phyloP scores from a whole-genome alignment of 2,113 vertebrate species.

The Indicator maculatus region DNA sequence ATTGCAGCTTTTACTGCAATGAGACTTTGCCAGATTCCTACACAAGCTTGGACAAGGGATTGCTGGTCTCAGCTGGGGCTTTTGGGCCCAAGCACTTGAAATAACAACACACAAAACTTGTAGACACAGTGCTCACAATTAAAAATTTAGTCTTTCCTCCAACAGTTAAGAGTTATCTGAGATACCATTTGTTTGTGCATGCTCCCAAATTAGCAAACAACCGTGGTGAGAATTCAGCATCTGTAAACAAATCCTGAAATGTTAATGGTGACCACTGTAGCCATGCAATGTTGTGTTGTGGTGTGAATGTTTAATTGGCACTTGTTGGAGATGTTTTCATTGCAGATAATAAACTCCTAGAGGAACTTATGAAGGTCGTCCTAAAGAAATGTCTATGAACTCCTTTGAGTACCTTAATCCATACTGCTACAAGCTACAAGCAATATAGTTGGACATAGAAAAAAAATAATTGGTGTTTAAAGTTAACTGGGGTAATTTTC shows the following conservation, averaged over 20 bases:
- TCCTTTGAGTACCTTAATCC: neutral
- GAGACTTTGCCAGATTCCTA: neutral
- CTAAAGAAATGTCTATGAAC: neutral
- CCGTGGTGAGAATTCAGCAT: neutral
- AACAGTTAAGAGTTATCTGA: neutral
- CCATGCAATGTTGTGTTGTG: neutral
- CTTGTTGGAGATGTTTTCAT: neutral
- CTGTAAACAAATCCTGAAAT: neutral
- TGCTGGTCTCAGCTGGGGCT: neutral
- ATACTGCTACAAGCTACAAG: neutral
- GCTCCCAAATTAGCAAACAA: neutral
- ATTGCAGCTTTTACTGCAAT: neutral
- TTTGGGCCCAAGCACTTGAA: neutral
- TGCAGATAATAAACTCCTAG: neutral
- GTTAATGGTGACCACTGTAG: neutral
- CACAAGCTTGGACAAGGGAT: neutral
- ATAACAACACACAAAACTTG: neutral
- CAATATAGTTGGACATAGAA: neutral
- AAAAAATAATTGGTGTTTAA: neutral
- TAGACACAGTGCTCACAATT: neutral
- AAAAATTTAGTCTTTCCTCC: conserved; percentile 22
- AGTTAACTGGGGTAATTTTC: neutral
- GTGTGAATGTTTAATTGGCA: conserved; percentile 48
- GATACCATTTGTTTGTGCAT: neutral
- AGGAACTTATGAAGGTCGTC: neutral